Evolutionary conservation across 2,888 invertebrate genomes (phyloP).

Genomic region (Megastigmus dorsalis): DNA sequence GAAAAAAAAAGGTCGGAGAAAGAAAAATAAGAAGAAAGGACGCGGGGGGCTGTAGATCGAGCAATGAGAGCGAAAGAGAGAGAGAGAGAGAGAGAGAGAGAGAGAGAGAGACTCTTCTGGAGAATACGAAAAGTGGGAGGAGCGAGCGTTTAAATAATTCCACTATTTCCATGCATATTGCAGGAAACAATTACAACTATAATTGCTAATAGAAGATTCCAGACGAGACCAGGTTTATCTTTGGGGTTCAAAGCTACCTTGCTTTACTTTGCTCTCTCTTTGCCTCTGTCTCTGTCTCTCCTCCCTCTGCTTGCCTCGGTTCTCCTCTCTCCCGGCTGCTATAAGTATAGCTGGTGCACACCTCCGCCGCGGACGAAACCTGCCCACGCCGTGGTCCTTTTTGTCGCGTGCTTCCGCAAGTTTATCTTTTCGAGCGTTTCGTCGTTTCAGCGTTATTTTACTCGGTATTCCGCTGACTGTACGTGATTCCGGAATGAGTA

Average conservation of each 20-base stretch:
- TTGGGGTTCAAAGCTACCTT: constrained; percentile 64
- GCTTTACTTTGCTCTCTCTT: constrained; percentile 57
- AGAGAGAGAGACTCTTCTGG: constrained; percentile 28
- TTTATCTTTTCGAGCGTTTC: constrained; percentile 45
- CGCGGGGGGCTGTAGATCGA: constrained; percentile 38
- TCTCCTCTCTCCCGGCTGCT: too few relatives aligned
- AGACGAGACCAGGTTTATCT: constrained; percentile 73
- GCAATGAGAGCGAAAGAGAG: constrained; percentile 50
- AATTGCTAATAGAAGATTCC: constrained; percentile 75
- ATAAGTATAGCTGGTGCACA: too few relatives aligned
- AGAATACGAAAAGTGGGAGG: constrained; percentile 60
- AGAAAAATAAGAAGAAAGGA: constrained; percentile 39
- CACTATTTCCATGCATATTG: constrained; percentile 74
- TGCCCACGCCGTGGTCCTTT: constrained; percentile 53
- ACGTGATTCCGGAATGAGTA: constrained; percentile 19
- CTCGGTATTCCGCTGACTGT: constrained; percentile 18
- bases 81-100: constrained; percentile 2
- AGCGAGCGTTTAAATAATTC: constrained; percentile 72
- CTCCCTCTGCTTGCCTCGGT: too few relatives aligned
- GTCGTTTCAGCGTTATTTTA: constrained; percentile 41
- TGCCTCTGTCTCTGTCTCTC: too few relatives aligned
- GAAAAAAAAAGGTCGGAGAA: background rate
- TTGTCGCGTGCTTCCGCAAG: constrained; percentile 34
- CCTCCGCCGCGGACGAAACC: constrained; percentile 42
- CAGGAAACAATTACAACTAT: constrained; percentile 75